These are phyloP conservation scores for Sula dactylatra DNA, from an alignment of 2,113 vertebrate species.

Conservation along the genomic window DNA sequence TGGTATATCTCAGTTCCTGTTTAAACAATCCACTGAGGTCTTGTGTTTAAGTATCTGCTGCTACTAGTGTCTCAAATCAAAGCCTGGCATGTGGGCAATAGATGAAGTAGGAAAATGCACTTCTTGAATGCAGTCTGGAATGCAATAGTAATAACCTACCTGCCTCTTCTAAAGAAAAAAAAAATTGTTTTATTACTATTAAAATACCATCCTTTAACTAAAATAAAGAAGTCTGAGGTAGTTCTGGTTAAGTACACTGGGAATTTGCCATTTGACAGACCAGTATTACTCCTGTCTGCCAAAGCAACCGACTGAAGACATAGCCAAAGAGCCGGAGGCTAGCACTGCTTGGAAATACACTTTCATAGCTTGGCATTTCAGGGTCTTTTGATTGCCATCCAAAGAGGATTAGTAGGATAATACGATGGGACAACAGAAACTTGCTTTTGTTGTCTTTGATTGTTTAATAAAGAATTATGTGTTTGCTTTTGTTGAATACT, in stretches of 20 bases:
- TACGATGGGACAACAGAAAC: conserved; percentile 38
- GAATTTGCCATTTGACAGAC: background rate
- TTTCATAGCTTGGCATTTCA: conserved; percentile 11
- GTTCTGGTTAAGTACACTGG: background rate
- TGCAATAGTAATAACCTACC: background rate
- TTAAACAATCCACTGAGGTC: background rate
- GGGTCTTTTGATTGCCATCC: conserved; percentile 39
- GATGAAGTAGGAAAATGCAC: background rate
- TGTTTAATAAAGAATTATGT: conserved; percentile 42
- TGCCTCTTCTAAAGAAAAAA: background rate
- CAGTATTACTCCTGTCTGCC: background rate
- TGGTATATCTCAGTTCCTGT: background rate
- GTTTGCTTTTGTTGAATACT: background rate
- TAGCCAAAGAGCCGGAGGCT: conserved; percentile 62
- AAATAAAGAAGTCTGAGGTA: background rate
- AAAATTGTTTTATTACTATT: background rate
- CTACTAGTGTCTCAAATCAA: background rate
- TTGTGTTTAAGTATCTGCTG: background rate
- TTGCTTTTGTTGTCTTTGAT: conserved; percentile 49
- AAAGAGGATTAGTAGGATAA: conserved; percentile 50
- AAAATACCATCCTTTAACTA: background rate
- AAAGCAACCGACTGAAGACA: background rate
- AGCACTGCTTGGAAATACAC: conserved; percentile 1
- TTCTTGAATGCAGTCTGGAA: background rate
- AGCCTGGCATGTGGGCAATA: background rate